phyloP scores from a whole-genome alignment of 2,797 vertebrate genomes.

The Prunella strophiata region DNA sequence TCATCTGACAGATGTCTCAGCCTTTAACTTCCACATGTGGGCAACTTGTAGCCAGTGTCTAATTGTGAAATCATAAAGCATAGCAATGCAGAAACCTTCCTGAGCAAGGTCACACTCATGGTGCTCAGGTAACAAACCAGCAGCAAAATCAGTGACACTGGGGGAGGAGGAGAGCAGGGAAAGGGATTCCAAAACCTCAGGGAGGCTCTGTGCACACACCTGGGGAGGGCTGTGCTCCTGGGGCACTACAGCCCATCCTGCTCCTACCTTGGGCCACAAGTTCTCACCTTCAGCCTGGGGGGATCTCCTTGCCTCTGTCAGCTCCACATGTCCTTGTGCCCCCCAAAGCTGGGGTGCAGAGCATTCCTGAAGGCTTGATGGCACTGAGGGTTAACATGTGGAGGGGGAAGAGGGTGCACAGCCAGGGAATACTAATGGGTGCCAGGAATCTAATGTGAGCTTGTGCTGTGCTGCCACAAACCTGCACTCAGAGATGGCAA shows the following conservation, averaged over 20 bases:
- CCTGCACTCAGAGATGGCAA: fast-evolving
- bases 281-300: background rate
- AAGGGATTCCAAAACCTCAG: background rate
- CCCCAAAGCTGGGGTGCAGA: background rate
- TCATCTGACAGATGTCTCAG: background rate
- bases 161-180: background rate
- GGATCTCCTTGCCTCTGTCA: fast-evolving
- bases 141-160: fast-evolving
- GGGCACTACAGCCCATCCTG: fast-evolving
- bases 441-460: background rate
- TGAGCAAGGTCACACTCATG: background rate
- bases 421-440: background rate
- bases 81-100: constrained; percentile 44
- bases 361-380: background rate
- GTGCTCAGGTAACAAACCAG: background rate
- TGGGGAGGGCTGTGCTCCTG: fast-evolving
- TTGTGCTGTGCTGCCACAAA: background rate
- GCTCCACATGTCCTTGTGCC: fast-evolving
- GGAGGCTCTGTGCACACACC: fast-evolving
- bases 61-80: constrained; percentile 44
- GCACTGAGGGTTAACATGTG: background rate
- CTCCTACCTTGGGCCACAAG: background rate
- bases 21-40: background rate
- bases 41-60: background rate
- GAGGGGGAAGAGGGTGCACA: background rate